These are phyloP conservation scores for Eulithis testata DNA, from an alignment of 2,888 invertebrate genomes.

Conservation along the genomic window DNA sequence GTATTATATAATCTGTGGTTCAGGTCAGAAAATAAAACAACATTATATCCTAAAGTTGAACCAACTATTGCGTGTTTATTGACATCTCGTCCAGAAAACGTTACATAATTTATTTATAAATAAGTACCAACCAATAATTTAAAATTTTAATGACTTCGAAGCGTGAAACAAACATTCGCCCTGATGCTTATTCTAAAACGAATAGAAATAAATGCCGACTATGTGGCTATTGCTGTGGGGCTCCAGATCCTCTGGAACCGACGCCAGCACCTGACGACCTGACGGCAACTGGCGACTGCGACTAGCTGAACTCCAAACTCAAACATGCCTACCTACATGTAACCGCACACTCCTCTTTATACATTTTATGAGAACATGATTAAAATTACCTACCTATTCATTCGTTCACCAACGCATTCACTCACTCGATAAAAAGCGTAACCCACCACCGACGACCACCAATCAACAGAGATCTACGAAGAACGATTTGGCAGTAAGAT, in stretches of 20 bases:
- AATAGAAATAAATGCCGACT: slow-evolving; percentile 82
- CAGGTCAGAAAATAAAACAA: slow-evolving; percentile 55
- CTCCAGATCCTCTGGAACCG: slow-evolving; percentile 6
- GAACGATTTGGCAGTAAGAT: slow-evolving; percentile 52
- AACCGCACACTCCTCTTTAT: slow-evolving; percentile 32
- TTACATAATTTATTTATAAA: slow-evolving; percentile 71
- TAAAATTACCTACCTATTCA: slow-evolving; percentile 42
- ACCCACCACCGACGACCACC: slow-evolving; percentile 45
- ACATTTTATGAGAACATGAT: slow-evolving; percentile 41
- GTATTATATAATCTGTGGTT: too few species aligned
- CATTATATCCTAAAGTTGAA: slow-evolving; percentile 73
- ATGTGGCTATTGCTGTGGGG: slow-evolving; percentile 81
- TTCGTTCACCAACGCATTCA: slow-evolving; percentile 35
- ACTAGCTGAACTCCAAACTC: slow-evolving; percentile 33
- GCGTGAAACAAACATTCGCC: slow-evolving; percentile 80
- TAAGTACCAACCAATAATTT: slow-evolving; percentile 52
- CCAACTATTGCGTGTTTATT: slow-evolving; percentile 85
- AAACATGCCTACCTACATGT: slow-evolving; percentile 30
- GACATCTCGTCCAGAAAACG: slow-evolving; percentile 80
- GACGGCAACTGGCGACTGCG: slow-evolving; percentile 47
- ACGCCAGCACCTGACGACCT: slow-evolving; percentile 35
- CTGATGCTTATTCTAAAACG: slow-evolving; percentile 82
- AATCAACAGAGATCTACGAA: slow-evolving; percentile 51
- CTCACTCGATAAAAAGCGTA: slow-evolving; percentile 37
- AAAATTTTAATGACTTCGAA: slow-evolving; percentile 71